These are phyloP conservation scores for Dioctria linearis DNA, from an alignment of 2,888 invertebrate genomes.

Conservation along the genomic window DNA sequence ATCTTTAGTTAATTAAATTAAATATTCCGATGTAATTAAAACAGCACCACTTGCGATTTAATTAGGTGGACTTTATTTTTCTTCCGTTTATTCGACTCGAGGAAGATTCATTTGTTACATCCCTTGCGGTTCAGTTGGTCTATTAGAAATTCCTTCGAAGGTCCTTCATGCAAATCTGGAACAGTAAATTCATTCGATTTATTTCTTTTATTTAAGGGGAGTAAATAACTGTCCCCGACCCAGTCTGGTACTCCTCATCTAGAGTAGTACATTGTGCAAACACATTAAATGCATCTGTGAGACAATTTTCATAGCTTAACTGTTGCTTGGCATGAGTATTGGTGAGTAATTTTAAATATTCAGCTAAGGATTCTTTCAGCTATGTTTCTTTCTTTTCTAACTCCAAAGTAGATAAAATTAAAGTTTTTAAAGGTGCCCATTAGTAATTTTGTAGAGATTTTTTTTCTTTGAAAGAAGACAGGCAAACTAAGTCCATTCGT, in stretches of 20 bases:
- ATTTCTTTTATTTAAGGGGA: slow-evolving; percentile 33
- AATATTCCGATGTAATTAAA: slow-evolving; percentile 57
- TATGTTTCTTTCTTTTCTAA: no score
- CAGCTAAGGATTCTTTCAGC: no score
- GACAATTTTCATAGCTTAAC: no score
- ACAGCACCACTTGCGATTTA: slow-evolving; percentile 48
- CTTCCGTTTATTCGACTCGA: slow-evolving; percentile 7
- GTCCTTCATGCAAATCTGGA: slow-evolving; percentile 53
- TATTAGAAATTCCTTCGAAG: slow-evolving; percentile 36
- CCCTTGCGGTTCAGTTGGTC: slow-evolving; percentile 10
- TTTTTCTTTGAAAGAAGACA: no score
- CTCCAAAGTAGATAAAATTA: no score
- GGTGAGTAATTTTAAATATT: no score
- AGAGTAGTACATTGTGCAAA: neutral
- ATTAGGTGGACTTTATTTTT: slow-evolving; percentile 54
- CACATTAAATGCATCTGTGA: neutral
- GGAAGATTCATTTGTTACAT: slow-evolving; percentile 27
- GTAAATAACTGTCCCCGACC: neutral
- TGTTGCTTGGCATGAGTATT: no score
- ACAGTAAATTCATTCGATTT: slow-evolving; percentile 57
- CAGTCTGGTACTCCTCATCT: neutral
- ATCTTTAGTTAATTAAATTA: slow-evolving; percentile 57
- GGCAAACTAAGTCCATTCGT: no score
- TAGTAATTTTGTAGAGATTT: no score
- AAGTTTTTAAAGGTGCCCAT: no score